phyloP scores from a whole-genome alignment of 1,140 invertebrate genomes.

The Bombus consobrinus region DNA sequence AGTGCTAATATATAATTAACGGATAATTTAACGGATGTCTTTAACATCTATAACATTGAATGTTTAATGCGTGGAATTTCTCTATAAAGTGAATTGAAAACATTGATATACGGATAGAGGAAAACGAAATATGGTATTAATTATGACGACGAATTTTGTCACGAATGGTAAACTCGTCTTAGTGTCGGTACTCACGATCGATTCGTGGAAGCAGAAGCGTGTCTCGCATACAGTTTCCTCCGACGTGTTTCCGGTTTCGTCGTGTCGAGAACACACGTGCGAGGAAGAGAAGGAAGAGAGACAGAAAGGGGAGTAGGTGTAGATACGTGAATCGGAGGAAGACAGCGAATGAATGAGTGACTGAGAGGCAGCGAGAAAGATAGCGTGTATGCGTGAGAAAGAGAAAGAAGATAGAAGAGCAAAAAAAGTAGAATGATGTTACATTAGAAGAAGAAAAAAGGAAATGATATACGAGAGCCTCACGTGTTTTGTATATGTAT shows the following conservation, averaged over 20 bases:
- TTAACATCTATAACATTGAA: no score
- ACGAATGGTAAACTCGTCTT: slow-evolving; percentile 27
- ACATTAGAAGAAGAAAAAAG: slow-evolving; percentile 13
- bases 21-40: no score
- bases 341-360: slow-evolving; percentile 61
- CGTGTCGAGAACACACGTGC: slow-evolving; percentile 26
- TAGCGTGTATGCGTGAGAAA: not conserved
- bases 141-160: slow-evolving; percentile 23
- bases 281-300: slow-evolving; percentile 31
- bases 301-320: slow-evolving; percentile 33
- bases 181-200: slow-evolving; percentile 33
- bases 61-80: not conserved
- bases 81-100: not conserved
- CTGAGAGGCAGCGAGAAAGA: slow-evolving; percentile 35
- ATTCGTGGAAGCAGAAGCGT: slow-evolving; percentile 48
- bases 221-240: slow-evolving; percentile 45
- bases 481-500: slow-evolving; percentile 70
- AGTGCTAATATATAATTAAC: not conserved
- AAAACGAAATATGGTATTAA: not conserved
- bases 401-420: not conserved
- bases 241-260: slow-evolving; percentile 55
- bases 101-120: no score
- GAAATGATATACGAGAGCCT: slow-evolving; percentile 48
- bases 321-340: slow-evolving; percentile 42
- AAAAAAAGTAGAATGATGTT: slow-evolving; percentile 11